Base-by-base conservation (phyloP, 2,113 vertebrate species). In the Dipodomys spectabilis region DNA sequence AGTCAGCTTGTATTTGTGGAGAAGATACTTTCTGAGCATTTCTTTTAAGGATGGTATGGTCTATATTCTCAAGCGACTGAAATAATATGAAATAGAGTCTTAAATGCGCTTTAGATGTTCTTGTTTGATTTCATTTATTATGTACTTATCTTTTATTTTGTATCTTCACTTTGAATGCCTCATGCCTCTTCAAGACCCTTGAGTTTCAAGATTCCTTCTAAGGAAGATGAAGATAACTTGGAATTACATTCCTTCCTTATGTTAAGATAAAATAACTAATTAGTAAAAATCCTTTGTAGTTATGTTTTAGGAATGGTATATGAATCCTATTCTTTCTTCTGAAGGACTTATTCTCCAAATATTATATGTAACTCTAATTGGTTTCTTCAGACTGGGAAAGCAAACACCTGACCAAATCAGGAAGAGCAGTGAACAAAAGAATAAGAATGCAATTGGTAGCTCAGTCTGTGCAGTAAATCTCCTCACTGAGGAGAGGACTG, bases 221-320 rank as follows among this genome's bases (percentile, higher is more conserved):
- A 86, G 86, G 30, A 78, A 71, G 12, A 68, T 45, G 20, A 79
- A 71, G 75, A 60, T 64, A 86, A 89, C 10, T 32, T 11, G 67
- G 28, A 74, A 72, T 25, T 84, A 91, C 60, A 53, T n/a, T 78
- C 5, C 92, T 85, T 53, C 71, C 1, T 71, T 69, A 35, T 11
- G 3, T 57, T 84, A 82, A 92, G 71, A 87, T 74, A 77, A 95
- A 94, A 78, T 91, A 28, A 88, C 83, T 30, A 81, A 35, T 79
- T 16, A 82, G n/a, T 73, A 10, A 60, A 86, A 60, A 39, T 32
- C 72, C 80, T 88, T 57, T 82, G 2, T 90, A 57, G 44, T 90
- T 44, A 22, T 64, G 39, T 73, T 79, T 92, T 44, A 79, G 68
- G 60, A 23, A 60, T 67, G 73, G 88, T 45, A 86, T 44, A 44